These are phyloP conservation scores for Steinernema hermaphroditum DNA, from an alignment of 2,888 invertebrate species.

Conservation along the genomic window DNA sequence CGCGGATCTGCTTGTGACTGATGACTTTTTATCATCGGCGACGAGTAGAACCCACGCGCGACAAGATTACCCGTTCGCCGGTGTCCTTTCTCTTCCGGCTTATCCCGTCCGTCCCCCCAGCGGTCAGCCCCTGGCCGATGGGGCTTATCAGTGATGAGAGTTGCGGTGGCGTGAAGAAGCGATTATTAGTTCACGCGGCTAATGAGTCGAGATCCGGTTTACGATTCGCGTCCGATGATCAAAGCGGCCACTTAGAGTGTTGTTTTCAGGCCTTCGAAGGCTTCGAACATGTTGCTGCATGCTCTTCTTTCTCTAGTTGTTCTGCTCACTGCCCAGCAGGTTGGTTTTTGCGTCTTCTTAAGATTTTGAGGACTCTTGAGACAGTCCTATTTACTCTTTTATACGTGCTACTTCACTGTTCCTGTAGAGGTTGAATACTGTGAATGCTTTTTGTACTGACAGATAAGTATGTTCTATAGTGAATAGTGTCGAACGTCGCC, in stretches of 20 bases:
- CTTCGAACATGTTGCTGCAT: conserved; percentile 22
- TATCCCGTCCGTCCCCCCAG: not conserved
- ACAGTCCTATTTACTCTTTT: no score
- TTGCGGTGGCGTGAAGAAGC: not conserved
- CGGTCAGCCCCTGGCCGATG: not conserved
- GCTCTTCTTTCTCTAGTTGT: not conserved
- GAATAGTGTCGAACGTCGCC: no score
- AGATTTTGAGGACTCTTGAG: not conserved
- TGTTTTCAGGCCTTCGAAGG: conserved; percentile 26
- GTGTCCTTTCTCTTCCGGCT: conserved; percentile 11
- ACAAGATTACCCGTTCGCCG: not conserved
- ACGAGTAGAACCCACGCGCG: not conserved
- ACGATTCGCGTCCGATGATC: not conserved
- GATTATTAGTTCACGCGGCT: conserved; percentile 19
- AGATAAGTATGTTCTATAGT: no score
- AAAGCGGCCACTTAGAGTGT: not conserved
- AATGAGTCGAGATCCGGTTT: conserved; percentile 18
- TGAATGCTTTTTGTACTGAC: no score
- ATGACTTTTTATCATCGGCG: conserved; percentile 21
- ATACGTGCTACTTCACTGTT: no score
- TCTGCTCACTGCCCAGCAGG: not conserved
- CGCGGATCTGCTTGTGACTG: conserved; percentile 18
- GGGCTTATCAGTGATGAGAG: not conserved
- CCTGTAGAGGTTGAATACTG: no score
- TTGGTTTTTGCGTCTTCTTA: not conserved